These are phyloP conservation scores for Miopithecus talapoin DNA, from an alignment of 2,797 vertebrate genomes.

Conservation along the genomic window DNA sequence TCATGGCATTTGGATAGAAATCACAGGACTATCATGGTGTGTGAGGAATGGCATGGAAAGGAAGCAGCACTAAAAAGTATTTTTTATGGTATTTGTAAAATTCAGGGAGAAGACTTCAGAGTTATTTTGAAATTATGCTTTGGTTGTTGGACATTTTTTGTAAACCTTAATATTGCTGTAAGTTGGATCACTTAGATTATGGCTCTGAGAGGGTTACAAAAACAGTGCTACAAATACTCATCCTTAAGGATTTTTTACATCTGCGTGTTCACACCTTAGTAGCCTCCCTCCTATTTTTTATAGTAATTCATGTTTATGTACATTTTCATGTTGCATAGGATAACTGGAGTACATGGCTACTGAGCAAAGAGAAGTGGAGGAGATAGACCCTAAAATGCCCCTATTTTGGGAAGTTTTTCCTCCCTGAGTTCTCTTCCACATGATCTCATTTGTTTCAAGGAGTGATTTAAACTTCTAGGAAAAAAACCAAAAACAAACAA, in stretches of 20 bases:
- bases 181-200: neutral
- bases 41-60: neutral
- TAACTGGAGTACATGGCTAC: neutral
- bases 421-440: neutral
- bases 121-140: neutral
- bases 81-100: neutral
- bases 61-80: neutral
- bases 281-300: neutral
- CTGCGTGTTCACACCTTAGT: neutral
- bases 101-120: neutral
- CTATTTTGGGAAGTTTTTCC: neutral
- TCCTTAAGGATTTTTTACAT: neutral
- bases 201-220: neutral
- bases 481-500: neutral
- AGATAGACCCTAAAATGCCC: neutral
- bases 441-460: neutral
- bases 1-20: neutral
- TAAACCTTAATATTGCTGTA: neutral
- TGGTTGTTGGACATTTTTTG: neutral
- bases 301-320: neutral
- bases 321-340: neutral
- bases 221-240: neutral
- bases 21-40: neutral
- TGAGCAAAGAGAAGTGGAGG: neutral
- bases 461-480: neutral